A percentile compares a stretch with the other conserved stretches of the same genome.
Evolutionary conservation across 2,888 invertebrate species (phyloP).

Genomic region (Pammene aurita): DNA sequence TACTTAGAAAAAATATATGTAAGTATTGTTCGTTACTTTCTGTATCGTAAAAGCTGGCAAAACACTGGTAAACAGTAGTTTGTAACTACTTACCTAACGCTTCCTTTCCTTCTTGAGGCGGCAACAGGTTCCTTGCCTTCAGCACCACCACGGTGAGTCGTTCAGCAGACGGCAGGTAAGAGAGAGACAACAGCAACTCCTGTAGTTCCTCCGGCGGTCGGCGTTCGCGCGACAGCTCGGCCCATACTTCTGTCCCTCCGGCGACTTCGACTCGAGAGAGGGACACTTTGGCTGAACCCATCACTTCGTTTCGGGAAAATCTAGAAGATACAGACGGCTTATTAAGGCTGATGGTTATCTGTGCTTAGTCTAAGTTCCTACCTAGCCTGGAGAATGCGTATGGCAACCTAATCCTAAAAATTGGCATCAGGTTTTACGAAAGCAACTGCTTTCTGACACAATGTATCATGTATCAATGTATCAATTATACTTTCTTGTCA

Average conservation of each 20-base stretch:
- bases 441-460: too few species aligned
- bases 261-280: slow-evolving; percentile 91
- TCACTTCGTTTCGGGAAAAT: slow-evolving; percentile 93
- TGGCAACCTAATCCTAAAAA: too few species aligned
- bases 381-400: too few species aligned
- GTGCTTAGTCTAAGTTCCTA: too few species aligned
- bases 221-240: slow-evolving; percentile 91
- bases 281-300: slow-evolving; percentile 91
- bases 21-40: too few species aligned
- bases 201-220: slow-evolving; percentile 92
- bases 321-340: slow-evolving; percentile 60
- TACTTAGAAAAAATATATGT: too few species aligned
- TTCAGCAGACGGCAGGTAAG: slow-evolving; percentile 94
- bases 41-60: too few species aligned
- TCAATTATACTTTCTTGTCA: too few species aligned
- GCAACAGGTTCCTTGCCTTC: slow-evolving; percentile 92
- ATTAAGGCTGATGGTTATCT: not conserved
- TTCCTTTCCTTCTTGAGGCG: slow-evolving; percentile 86
- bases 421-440: too few species aligned
- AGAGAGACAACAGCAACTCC: slow-evolving; percentile 91
- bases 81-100: slow-evolving; percentile 79
- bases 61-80: too few species aligned
- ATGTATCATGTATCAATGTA: too few species aligned
- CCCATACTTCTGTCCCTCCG: slow-evolving; percentile 92
- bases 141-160: slow-evolving; percentile 91